A percentile compares a stretch with the other conserved stretches of the same genome.
Conservation (phyloP, 2,113 vertebrate genomes). For the Polypterus senegalus region DNA sequence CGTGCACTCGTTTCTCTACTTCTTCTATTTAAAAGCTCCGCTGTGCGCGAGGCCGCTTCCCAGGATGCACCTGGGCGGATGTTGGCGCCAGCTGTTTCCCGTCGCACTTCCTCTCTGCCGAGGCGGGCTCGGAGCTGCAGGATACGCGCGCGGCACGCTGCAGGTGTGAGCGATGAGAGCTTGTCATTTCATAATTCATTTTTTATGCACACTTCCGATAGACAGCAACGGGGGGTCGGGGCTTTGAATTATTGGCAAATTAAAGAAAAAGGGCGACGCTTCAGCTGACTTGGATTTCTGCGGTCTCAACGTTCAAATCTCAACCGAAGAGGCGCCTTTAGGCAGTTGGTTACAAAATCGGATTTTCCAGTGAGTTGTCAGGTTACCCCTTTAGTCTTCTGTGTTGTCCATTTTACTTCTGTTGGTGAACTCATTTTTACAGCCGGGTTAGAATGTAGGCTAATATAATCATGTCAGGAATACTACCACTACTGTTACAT, state of each 20-base stretch:
- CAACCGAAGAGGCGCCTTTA: too few relatives aligned
- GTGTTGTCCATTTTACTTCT: too few relatives aligned
- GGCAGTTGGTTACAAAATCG: too few relatives aligned
- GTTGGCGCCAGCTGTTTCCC: slow-evolving; percentile 59
- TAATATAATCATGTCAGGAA: too few relatives aligned
- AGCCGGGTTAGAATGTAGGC: too few relatives aligned
- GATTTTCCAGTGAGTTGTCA: too few relatives aligned
- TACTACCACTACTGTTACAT: too few relatives aligned
- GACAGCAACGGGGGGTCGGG: slow-evolving; percentile 1
- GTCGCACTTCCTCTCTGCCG: slow-evolving; percentile 46
- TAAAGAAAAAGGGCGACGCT: too few relatives aligned
- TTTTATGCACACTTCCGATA: slow-evolving; percentile 11
- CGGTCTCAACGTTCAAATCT: too few relatives aligned
- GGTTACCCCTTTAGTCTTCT: too few relatives aligned
- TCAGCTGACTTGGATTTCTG: too few relatives aligned
- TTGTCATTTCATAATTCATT: slow-evolving; percentile 20
- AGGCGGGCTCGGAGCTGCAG: slow-evolving; percentile 7
- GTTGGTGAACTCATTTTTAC: too few relatives aligned
- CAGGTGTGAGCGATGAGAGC: slow-evolving; percentile 35
- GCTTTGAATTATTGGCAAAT: slow-evolving; percentile 2
- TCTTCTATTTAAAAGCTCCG: neutral
- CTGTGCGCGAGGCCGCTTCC: slow-evolving; percentile 27
- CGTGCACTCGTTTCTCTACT: neutral
- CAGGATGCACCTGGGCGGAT: slow-evolving; percentile 70
- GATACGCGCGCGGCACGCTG: slow-evolving; percentile 1